phyloP scores from a whole-genome alignment of 2,797 vertebrate genomes.

The Limosa lapponica region DNA sequence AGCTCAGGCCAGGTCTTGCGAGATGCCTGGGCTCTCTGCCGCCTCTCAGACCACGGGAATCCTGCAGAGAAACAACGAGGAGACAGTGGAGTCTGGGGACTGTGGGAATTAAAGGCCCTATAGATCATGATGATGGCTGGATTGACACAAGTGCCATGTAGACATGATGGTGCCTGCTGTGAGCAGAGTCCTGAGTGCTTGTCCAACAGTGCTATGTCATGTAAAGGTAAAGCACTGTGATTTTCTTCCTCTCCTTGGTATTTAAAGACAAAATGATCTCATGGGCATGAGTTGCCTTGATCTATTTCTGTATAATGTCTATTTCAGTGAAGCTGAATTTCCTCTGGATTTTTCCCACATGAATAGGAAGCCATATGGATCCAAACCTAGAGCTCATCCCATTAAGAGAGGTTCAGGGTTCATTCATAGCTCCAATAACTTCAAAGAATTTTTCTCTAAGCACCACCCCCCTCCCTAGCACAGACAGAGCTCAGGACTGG shows the following conservation, averaged over 20 bases:
- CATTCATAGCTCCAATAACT: background rate
- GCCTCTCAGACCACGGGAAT: background rate
- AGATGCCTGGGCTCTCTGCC: background rate
- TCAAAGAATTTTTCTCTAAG: background rate
- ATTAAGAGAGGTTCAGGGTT: background rate
- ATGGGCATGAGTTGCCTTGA: background rate
- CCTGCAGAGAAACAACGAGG: background rate
- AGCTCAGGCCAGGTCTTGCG: background rate
- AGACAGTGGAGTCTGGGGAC: background rate
- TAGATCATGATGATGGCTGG: background rate
- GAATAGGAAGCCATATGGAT: background rate
- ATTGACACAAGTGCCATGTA: background rate
- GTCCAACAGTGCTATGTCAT: background rate
- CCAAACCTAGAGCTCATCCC: background rate
- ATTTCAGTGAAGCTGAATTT: background rate
- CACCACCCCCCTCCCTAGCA: background rate
- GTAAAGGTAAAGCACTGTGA: background rate
- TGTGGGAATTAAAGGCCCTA: background rate
- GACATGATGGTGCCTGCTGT: background rate
- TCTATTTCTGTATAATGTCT: background rate
- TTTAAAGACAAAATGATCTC: background rate
- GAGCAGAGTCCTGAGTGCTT: background rate
- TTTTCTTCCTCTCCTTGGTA: background rate
- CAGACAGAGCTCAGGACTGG: background rate
- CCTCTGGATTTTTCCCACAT: background rate